Conservation (phyloP, 2,113 vertebrate genomes). For the Psilopsiagon aurifrons region DNA sequence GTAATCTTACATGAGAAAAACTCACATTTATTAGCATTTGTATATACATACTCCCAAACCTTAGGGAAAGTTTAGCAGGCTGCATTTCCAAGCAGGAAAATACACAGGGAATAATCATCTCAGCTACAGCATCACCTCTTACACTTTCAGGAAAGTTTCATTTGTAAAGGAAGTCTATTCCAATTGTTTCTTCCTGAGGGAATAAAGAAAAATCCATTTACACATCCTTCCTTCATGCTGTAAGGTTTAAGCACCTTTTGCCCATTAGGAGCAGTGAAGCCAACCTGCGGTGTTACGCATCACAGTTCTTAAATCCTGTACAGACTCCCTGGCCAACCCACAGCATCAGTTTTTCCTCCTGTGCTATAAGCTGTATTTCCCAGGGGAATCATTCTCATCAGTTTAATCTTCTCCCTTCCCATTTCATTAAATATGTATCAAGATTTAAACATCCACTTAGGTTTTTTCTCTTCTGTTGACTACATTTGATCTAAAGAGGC, state of each 20-base stretch:
- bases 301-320: not conserved
- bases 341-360: not conserved
- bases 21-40: not conserved
- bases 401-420: not conserved
- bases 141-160: not conserved
- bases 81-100: not conserved
- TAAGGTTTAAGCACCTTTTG: not conserved
- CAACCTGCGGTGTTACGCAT: not conserved
- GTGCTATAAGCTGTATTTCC: not conserved
- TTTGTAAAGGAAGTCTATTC: not conserved
- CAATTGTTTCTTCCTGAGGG: not conserved
- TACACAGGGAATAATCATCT: not conserved
- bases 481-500: not conserved
- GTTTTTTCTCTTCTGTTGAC: not conserved
- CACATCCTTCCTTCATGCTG: not conserved
- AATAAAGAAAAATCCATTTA: not conserved
- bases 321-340: not conserved
- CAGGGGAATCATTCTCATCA: not conserved
- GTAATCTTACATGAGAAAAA: not conserved
- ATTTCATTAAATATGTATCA: conserved; percentile 35
- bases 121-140: not conserved
- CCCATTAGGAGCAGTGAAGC: not conserved
- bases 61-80: not conserved
- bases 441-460: conserved; percentile 22
- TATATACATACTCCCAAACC: not conserved